A percentile compares a stretch with the other conserved stretches of the same genome.
phyloP scores from a whole-genome alignment of 2,113 vertebrate species.

The Pangasianodon hypophthalmus region DNA sequence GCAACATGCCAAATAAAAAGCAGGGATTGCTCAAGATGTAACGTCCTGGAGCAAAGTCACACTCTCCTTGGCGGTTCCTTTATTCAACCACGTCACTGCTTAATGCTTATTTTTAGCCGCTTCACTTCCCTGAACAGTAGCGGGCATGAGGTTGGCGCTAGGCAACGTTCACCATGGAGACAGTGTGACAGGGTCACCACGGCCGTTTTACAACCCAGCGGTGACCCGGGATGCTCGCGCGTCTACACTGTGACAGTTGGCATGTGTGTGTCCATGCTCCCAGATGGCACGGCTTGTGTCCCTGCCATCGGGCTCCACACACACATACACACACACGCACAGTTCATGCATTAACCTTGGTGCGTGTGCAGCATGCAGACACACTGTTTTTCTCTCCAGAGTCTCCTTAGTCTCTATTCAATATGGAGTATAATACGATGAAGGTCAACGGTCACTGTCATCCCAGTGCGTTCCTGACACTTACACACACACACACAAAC shows the following conservation, averaged over 20 bases:
- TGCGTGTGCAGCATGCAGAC: constrained; percentile 18
- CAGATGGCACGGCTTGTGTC: constrained; percentile 27
- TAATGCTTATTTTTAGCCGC: constrained; percentile 53
- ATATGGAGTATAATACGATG: neutral
- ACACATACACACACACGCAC: constrained; percentile 25
- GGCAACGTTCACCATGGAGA: constrained; percentile 11
- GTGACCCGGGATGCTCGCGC: constrained; percentile 2
- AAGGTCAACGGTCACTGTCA: neutral
- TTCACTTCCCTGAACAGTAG: neutral
- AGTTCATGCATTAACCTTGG: constrained; percentile 29
- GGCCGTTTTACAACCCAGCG: constrained; percentile 10
- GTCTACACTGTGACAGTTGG: constrained; percentile 8
- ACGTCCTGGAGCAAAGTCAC: constrained; percentile 42
- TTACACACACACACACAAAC: constrained; percentile 7
- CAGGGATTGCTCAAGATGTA: constrained; percentile 15
- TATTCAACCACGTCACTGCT: constrained; percentile 45
- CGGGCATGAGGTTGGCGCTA: constrained; percentile 2
- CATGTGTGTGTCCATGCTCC: constrained; percentile 17
- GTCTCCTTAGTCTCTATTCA: neutral
- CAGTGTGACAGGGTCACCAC: constrained; percentile 39
- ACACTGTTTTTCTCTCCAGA: neutral
- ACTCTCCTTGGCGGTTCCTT: constrained; percentile 48
- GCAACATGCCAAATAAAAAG: constrained; percentile 3
- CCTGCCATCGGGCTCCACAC: constrained; percentile 12
- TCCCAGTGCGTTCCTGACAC: neutral